Base-by-base conservation (phyloP, 2,888 invertebrate genomes). In the Mesoligia furuncula region DNA sequence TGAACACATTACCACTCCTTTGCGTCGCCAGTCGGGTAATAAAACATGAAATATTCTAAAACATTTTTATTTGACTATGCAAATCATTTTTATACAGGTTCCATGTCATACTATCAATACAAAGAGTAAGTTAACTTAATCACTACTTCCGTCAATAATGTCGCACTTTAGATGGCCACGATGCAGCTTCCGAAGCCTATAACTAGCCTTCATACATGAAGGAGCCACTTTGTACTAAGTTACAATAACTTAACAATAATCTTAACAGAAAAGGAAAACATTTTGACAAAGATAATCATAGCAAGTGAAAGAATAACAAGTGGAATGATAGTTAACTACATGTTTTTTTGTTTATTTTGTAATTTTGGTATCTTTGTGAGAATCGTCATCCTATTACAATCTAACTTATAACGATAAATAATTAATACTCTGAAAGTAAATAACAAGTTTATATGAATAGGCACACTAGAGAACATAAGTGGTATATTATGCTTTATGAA, bases 51-150 rank as follows among this genome's bases (percentile, higher is more conserved):
- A 51, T 87, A 89, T 92, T 90, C 94, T 95, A 95, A 96, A 95
- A 95, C 96, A 94, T 95, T 93, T 96, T 96, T 95, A 96, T 95
- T 96, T 94, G 92, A 94, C 94, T 95, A 95, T 94, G 91, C 93
- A 94, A 93, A 92, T 94, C 88, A 94, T 93, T 93, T 90, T 86
- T 91, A 93, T 95, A 95, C 94, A 95, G 89, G 92, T 93, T 92
- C 88, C 91, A 93, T 90, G 91, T 94, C 92, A 93, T 94, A 90
- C 90, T 92, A 93, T 93, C 87, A 93, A 92, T 94, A 93, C 92
- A 93, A 93, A 93, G 91, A 93, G 91, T 93, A 93, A 93, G 91
- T 93, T 79, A 90, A 91, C 94, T 94, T 95, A 95, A 87, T 90
- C 79, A 91, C 93, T 94, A 95, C 88, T 91, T 90, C 92, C 93